Evolutionary conservation across 2,888 invertebrate species (phyloP), one percentile per base, ranked within the genome.

Genomic region (Drosophila merina): DNA sequence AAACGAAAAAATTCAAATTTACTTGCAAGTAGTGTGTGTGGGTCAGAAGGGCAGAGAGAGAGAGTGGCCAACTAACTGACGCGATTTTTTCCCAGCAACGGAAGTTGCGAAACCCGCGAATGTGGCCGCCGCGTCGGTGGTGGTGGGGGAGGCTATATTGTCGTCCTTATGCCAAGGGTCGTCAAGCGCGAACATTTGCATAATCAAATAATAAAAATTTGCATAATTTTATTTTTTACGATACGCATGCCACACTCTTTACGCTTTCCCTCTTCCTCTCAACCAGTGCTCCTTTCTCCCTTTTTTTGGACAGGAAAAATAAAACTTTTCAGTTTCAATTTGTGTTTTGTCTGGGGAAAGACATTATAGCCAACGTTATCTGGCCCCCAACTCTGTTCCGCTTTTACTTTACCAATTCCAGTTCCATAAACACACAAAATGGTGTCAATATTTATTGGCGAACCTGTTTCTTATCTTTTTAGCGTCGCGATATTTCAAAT

Each of bases 181-280:
- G 91, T 91, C 90, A 90, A 86, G 90, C 89, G 81, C 76, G 80
- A 77, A 88, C 88, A 91, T 91, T 91, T 91, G 91, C 91, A 91
- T 91, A 91, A 91, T 91, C 91, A 91, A 91, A 91, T 91, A 89
- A 89, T 90, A 87, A 89, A 91, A 91, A 89, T 91, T 90, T 91
- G 90, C 90, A 91, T 90, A 88, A 88, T 89, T 82, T 87, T 78
- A 82, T 88, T 89, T 89, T 70, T 89, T 89, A 88, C 77, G 86
- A 86, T 85, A 79, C 88, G 74, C 72, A 70, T 67, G 70, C 83
- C 66, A 58, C 44, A 62, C 57, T 28, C 69, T 69, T 62, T 54
- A 50, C 51, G 14, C 40, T 51, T 42, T 48, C 57, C 44, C 33
- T 12, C 47, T 48, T 31, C 12, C 14, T 7, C 40, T 36, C 2